Conservation (phyloP, 2,888 invertebrate species). For the Melanophora roralis region DNA sequence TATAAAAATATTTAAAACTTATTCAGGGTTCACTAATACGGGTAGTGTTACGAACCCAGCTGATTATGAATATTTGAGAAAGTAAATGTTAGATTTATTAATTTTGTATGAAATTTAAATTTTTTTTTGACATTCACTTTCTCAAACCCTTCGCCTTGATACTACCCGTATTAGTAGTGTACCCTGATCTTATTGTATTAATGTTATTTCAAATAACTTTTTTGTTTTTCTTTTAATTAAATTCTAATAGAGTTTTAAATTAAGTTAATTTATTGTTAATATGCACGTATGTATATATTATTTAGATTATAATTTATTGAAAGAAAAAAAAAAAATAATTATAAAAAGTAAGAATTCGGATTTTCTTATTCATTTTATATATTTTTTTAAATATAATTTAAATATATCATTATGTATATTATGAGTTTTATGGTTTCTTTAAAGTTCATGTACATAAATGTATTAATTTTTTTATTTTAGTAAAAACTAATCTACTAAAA, state of each 20-base stretch:
- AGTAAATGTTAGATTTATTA: no score
- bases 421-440: background rate
- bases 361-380: background rate
- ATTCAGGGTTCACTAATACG: no score
- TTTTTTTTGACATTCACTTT: no score
- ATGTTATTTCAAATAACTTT: constrained; percentile 37
- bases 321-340: background rate
- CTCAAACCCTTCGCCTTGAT: no score
- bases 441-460: background rate
- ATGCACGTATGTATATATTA: background rate
- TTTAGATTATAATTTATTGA: background rate
- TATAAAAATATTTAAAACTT: background rate
- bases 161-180: no score
- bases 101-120: no score
- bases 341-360: constrained; percentile 27
- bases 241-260: background rate
- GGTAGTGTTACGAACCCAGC: no score
- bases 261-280: background rate
- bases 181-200: constrained; percentile 6
- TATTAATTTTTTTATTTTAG: background rate
- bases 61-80: no score
- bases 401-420: background rate
- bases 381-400: no score
- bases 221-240: no score
- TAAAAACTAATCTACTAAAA: constrained; percentile 16